Evolutionary conservation across 2,113 vertebrate genomes (phyloP), one percentile per base, ranked within the genome.

Genomic region (Melanotaenia duboulayi): DNA sequence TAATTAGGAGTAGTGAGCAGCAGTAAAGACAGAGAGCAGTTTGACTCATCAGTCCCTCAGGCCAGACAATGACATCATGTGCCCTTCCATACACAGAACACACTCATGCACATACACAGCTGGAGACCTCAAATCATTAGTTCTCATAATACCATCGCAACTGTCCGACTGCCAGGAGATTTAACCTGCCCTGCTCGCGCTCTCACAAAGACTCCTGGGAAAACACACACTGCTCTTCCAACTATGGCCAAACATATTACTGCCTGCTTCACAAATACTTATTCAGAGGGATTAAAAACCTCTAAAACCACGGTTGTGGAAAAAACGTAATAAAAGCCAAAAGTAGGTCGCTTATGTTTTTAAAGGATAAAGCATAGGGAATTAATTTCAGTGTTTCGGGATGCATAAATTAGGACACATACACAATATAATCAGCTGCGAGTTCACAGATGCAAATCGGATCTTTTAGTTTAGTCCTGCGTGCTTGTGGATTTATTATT

Each of bases 311-410:
- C 17, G n/a, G 81, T 56, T 78, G 71, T 66, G 67, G 74, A 78
- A 66, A 74, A 81, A 86, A 46, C 51, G 52, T 80, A 69, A 71
- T 81, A 83, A 35, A 87, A 56, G 64, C 75, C 64, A 66, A 75
- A 92, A 92, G 80, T 91, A 88, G 91, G 88, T 90, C 88, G 81
- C 82, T 83, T 85, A 78, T 87, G 75, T 90, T 86, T 90, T 90
- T 69, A 82, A 66, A 87, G 87, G 84, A 88, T 89, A 71, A 82
- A 87, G 76, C 82, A 81, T 60, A 78, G 80, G 87, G 87, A 89
- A 90, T 91, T 88, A 57, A 88, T 89, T 89, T 74, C 71, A 77
- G 87, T 84, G 64, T 82, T 83, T 79, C 79, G 71, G 74, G 76
- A 76, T 61, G 72, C 22, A 77, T 82, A 71, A 81, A 89, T 82